phyloP scores from a whole-genome alignment of 2,113 vertebrate genomes.

The Macaca fascicularis region T2T-MFA8v1.1 NC_088376.1:167257501-167258000 shows the following conservation, averaged over 20 bases:
- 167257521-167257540: not conserved
- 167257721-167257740: not conserved
- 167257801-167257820: not conserved
- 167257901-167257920: not conserved
- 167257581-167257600: not conserved
- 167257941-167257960: not conserved
- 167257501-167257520: not conserved
- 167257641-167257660: not conserved
- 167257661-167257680: not conserved
- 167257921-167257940: not conserved
- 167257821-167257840: not conserved
- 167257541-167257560: not conserved
- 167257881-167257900: not conserved
- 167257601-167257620: not conserved
- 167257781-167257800: not conserved
- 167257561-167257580: not conserved
- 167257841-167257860: not conserved
- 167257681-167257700: not conserved
- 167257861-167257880: not conserved
- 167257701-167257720: not conserved
- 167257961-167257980: not conserved
- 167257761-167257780: not conserved
- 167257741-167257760: not conserved
- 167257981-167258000: not conserved
- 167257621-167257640: not conserved